Evolutionary conservation across 1,140 invertebrate genomes (phyloP).

Genomic region (Hypsibius dujardini): DNA sequence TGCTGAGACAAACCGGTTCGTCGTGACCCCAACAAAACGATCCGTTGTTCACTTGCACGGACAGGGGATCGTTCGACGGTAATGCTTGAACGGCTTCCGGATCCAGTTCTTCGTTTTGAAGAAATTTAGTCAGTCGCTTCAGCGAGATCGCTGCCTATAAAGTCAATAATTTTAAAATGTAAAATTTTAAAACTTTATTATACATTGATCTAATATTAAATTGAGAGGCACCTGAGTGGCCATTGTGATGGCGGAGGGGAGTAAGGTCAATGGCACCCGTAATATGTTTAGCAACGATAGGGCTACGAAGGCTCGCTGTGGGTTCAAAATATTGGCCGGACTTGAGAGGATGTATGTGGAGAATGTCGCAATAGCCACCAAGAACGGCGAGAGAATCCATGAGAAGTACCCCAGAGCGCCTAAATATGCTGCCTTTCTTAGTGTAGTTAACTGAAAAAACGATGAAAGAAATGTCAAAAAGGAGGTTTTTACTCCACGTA

Average conservation of each 20-base stretch:
- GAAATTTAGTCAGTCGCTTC: conserved; percentile 24
- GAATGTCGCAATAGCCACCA: conserved; percentile 60
- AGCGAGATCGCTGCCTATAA: conserved; percentile 21
- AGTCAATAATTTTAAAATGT: too few relatives aligned
- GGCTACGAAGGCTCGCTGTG: conserved; percentile 48
- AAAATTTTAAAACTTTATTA: too few relatives aligned
- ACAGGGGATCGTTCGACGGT: not conserved
- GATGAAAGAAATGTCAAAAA: too few relatives aligned
- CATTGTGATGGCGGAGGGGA: not conserved
- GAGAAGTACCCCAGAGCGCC: not conserved
- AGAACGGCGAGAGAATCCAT: conserved; percentile 18
- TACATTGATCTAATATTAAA: too few relatives aligned
- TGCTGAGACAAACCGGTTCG: conserved; percentile 19
- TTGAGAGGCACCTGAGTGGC: too few relatives aligned
- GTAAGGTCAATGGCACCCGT: not conserved
- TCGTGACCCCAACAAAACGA: conserved; percentile 22
- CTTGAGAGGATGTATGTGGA: conserved; percentile 58
- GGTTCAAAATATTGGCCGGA: conserved; percentile 50
- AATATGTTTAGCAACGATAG: conserved; percentile 10
- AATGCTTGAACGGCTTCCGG: not conserved
- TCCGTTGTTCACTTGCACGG: conserved; percentile 19
- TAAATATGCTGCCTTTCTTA: not conserved
- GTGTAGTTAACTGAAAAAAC: not conserved
- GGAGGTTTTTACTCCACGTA: too few relatives aligned
- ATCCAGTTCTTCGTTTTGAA: conserved; percentile 25